Evolutionary conservation across 2,113 vertebrate species (phyloP).

Genomic region (Indicator maculatus): DNA sequence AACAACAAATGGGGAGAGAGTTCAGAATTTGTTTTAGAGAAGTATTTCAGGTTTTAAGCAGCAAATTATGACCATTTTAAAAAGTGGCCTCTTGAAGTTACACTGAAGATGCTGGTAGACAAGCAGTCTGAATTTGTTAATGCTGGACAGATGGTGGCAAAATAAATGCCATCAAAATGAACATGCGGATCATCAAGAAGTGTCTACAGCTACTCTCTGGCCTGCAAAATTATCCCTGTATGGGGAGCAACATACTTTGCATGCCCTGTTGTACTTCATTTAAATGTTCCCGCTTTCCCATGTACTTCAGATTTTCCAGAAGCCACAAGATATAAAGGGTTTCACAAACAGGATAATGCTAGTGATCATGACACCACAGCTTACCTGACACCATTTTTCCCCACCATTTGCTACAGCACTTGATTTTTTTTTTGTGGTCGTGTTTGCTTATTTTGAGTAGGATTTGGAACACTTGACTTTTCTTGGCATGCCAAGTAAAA

Average conservation of each 20-base stretch:
- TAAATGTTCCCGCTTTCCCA: not conserved
- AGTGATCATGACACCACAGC: not conserved
- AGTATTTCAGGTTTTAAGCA: not conserved
- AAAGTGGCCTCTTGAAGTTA: not conserved
- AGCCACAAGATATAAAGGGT: not conserved
- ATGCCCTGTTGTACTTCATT: not conserved
- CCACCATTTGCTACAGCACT: not conserved
- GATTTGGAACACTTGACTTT: not conserved
- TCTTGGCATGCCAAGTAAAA: not conserved
- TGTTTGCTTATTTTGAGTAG: not conserved
- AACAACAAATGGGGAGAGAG: not conserved
- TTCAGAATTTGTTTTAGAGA: fast-evolving
- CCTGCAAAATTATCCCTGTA: fast-evolving
- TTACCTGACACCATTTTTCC: not conserved
- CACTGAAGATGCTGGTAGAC: not conserved
- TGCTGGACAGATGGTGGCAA: not conserved
- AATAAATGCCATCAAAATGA: not conserved
- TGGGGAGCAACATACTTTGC: not conserved
- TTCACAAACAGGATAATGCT: not conserved
- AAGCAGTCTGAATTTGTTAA: not conserved
- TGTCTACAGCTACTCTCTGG: not conserved
- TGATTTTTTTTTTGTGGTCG: not conserved
- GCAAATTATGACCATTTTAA: not conserved
- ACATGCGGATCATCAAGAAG: not conserved
- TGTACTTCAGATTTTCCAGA: not conserved